Percentiles rank a stretch among this genome's conserved stretches.
phyloP scores from a whole-genome alignment of 2,888 invertebrate species.

The Drosophila lutescens region DNA sequence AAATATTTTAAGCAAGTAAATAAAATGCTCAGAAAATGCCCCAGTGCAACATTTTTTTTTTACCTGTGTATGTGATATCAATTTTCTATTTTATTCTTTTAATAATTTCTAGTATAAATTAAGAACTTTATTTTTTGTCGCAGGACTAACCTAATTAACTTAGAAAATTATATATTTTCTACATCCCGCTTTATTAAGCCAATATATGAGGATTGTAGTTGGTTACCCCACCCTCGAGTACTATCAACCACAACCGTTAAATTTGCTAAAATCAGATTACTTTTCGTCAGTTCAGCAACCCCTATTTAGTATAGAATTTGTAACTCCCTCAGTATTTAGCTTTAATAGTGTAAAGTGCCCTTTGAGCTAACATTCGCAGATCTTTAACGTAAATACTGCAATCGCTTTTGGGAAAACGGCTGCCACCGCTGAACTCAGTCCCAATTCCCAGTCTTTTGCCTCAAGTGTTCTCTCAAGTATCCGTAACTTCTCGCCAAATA shows the following conservation, averaged over 20 bases:
- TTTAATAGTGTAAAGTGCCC: conserved; percentile 6
- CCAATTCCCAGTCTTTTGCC: conserved; percentile 20
- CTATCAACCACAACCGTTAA: background rate
- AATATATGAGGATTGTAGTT: background rate
- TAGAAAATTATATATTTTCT: too few relatives aligned
- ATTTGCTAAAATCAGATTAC: background rate
- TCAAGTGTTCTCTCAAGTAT: conserved; percentile 21
- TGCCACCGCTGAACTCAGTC: background rate
- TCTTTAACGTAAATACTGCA: conserved; percentile 5
- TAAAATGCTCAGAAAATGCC: too few relatives aligned
- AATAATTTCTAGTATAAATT: too few relatives aligned
- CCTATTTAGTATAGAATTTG: background rate
- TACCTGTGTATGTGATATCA: too few relatives aligned
- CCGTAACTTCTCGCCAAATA: conserved; percentile 41
- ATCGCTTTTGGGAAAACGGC: background rate
- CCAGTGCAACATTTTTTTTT: too few relatives aligned
- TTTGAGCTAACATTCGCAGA: conserved; percentile 8
- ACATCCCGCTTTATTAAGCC: too few relatives aligned
- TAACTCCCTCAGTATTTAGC: background rate
- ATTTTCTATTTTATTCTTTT: too few relatives aligned
- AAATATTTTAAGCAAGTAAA: too few relatives aligned
- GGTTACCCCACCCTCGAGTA: background rate
- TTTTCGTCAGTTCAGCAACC: background rate
- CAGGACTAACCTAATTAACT: too few relatives aligned
- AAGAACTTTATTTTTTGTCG: too few relatives aligned